A percentile compares a stretch with the other conserved stretches of the same genome.
phyloP scores from a whole-genome alignment of 2,113 vertebrate genomes.

The Climacteris rufus region DNA sequence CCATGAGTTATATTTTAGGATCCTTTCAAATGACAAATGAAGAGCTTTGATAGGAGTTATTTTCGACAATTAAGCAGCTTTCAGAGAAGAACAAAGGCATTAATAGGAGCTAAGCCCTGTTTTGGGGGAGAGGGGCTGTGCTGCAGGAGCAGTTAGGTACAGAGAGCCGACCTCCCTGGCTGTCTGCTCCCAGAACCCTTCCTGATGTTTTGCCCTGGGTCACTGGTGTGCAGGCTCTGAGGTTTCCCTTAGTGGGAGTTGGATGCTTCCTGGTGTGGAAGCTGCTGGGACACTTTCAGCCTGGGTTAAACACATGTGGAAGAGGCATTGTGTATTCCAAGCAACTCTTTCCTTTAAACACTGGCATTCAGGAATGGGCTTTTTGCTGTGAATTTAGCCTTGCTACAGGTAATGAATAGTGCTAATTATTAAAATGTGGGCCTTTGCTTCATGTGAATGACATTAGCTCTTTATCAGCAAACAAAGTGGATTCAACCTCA shows the following conservation, averaged over 20 bases:
- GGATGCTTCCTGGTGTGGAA: neutral
- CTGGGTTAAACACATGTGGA: neutral
- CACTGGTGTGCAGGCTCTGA: rapidly evolving
- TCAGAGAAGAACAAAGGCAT: neutral
- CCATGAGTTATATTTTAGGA: neutral
- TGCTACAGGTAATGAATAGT: neutral
- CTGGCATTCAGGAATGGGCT: neutral
- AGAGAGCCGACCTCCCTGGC: neutral
- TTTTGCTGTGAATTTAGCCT: neutral
- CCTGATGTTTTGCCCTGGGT: neutral
- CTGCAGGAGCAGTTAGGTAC: neutral
- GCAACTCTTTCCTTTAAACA: neutral
- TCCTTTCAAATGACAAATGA: neutral
- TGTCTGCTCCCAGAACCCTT: neutral
- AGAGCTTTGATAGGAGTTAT: neutral
- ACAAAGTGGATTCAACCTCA: neutral
- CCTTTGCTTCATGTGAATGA: neutral
- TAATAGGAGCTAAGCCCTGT: neutral
- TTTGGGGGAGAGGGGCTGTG: neutral
- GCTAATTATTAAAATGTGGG: neutral
- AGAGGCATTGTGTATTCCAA: neutral
- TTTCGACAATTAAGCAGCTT: neutral
- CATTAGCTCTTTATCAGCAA: neutral
- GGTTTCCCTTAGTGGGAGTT: rapidly evolving
- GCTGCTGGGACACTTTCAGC: neutral